These are phyloP conservation scores for Melanostigma gelatinosum DNA, from an alignment of 2,113 vertebrate genomes.

Conservation along the genomic window DNA sequence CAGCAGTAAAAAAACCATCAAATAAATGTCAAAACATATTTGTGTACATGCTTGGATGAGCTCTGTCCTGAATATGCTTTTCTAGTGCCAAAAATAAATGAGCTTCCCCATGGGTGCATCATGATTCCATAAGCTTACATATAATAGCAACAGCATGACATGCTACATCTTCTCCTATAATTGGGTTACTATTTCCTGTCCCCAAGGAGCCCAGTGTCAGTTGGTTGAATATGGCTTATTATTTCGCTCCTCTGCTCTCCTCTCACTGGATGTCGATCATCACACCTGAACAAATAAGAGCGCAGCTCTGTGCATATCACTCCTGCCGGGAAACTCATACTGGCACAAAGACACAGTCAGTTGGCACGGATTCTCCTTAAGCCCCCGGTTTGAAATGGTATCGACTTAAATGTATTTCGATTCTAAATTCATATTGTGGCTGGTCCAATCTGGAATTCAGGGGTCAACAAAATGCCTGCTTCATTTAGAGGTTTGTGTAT, in stretches of 20 bases:
- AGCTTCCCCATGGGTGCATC: conserved; percentile 23
- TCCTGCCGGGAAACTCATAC: conserved; percentile 40
- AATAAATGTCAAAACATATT: conserved; percentile 18
- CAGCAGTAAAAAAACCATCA: conserved; percentile 7
- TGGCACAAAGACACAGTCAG: conserved; percentile 51
- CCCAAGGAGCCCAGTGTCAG: conserved; percentile 54
- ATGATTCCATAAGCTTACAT: conserved; percentile 43
- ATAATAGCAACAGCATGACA: conserved; percentile 56
- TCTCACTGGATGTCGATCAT: conserved; percentile 59
- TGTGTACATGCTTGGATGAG: neutral
- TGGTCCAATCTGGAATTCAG: neutral
- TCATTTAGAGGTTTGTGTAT: conserved; percentile 1
- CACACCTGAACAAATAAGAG: conserved; percentile 68
- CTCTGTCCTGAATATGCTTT: conserved; percentile 29
- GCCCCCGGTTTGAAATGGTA: conserved; percentile 34
- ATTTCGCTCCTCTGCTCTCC: conserved; percentile 51
- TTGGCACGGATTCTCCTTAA: conserved; percentile 44
- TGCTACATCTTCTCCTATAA: conserved; percentile 47
- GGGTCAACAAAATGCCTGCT: neutral
- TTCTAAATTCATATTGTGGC: conserved; percentile 11
- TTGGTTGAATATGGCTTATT: conserved; percentile 61
- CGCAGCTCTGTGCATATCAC: conserved; percentile 42
- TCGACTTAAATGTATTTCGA: conserved; percentile 5
- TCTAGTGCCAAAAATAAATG: conserved; percentile 33
- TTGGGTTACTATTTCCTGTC: conserved; percentile 63